phyloP scores from a whole-genome alignment of 2,113 vertebrate genomes.

The Indicator indicator region DNA sequence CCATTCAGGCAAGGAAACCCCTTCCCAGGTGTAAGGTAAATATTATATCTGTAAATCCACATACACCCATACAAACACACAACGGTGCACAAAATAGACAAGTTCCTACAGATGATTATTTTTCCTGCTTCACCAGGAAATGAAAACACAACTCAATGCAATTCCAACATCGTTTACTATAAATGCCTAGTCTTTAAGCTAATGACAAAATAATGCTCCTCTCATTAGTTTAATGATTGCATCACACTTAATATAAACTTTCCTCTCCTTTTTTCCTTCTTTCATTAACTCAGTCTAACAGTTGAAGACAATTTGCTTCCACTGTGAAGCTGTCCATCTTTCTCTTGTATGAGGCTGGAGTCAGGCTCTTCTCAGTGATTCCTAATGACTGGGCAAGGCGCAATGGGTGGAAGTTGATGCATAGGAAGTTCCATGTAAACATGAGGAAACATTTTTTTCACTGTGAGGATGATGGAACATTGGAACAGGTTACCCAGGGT shows the following conservation, averaged over 20 bases:
- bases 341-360: background rate
- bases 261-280: background rate
- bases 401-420: too few relatives aligned
- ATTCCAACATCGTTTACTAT: conserved; percentile 29
- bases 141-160: background rate
- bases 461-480: too few relatives aligned
- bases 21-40: background rate
- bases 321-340: conserved; percentile 11
- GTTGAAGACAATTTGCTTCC: conserved; percentile 34
- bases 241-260: background rate
- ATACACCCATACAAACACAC: fast-evolving
- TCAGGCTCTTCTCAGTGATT: too few relatives aligned
- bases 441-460: too few relatives aligned
- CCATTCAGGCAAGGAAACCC: background rate
- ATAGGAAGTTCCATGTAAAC: too few relatives aligned
- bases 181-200: conserved; percentile 56
- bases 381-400: too few relatives aligned
- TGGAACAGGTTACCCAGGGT: too few relatives aligned
- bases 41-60: background rate
- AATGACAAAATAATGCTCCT: conserved; percentile 51
- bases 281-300: conserved; percentile 40
- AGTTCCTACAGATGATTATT: background rate
- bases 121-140: background rate
- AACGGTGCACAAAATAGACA: background rate
- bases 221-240: conserved; percentile 63